Conservation (phyloP, 1,140 invertebrate species). For the Heterodera schachtii region DNA sequence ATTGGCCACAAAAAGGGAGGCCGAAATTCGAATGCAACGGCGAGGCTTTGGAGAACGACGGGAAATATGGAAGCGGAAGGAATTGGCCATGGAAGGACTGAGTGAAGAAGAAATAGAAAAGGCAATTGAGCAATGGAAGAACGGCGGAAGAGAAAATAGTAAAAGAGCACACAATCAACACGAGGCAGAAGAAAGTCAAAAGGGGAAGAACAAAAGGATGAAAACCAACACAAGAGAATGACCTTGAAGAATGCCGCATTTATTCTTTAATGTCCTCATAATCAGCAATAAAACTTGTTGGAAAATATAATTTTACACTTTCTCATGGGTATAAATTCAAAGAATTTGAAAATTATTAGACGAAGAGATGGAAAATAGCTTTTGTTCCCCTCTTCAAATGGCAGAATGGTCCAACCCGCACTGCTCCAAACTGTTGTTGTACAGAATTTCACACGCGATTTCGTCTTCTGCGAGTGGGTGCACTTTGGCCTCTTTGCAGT, state of each 20-base stretch:
- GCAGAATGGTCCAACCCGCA: constrained; percentile 32
- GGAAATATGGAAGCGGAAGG: constrained; percentile 83
- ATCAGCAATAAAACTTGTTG: no score
- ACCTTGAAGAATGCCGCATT: no score
- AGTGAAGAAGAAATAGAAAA: constrained; percentile 78
- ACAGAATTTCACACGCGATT: constrained; percentile 49
- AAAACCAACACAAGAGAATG: not conserved
- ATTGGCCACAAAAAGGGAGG: constrained; percentile 83
- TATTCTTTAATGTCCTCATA: no score
- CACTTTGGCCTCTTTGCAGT: constrained; percentile 40
- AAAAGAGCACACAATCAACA: not conserved
- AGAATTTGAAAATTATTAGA: no score
- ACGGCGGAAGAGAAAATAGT: not conserved
- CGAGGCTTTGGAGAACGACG: constrained; percentile 81
- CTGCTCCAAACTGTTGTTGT: constrained; percentile 47
- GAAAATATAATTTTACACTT: no score
- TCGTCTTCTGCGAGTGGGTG: constrained; percentile 42
- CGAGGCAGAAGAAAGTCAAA: not conserved
- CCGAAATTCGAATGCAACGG: constrained; percentile 86
- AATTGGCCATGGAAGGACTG: constrained; percentile 81
- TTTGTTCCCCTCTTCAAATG: not conserved
- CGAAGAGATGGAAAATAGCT: no score
- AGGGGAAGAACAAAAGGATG: not conserved
- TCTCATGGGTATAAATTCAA: no score
- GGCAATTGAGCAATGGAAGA: constrained; percentile 63